These are phyloP conservation scores for Drosophila kokeensis DNA, from an alignment of 2,888 invertebrate genomes.

Conservation along the genomic window DNA sequence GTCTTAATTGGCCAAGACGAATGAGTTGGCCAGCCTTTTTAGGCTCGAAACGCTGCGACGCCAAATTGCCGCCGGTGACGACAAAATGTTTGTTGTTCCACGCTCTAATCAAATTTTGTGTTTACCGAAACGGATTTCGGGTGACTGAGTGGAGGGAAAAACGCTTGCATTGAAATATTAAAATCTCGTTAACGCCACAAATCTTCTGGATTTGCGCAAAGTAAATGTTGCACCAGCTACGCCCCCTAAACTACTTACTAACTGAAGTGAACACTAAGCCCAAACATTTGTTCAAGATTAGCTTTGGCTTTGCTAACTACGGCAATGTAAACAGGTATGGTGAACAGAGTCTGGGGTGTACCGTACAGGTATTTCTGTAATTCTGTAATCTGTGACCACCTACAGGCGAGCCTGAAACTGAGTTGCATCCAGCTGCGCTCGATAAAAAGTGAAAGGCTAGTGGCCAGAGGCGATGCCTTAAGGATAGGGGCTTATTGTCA, in stretches of 20 bases:
- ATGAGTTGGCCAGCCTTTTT: slow-evolving; percentile 55
- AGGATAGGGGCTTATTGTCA: slow-evolving; percentile 48
- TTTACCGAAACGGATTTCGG: slow-evolving; percentile 2
- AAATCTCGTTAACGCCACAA: slow-evolving; percentile 63
- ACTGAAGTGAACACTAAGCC: slow-evolving; percentile 35
- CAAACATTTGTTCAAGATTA: slow-evolving; percentile 61
- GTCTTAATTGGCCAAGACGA: slow-evolving; percentile 71
- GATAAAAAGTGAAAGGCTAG: slow-evolving; percentile 67
- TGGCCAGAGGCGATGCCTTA: slow-evolving; percentile 12
- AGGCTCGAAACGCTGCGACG: slow-evolving; percentile 33
- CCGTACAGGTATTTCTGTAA: slow-evolving; percentile 22
- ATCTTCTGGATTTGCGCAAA: slow-evolving; percentile 61
- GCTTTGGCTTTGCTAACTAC: slow-evolving; percentile 20
- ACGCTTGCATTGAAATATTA: slow-evolving; percentile 33
- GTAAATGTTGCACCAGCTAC: slow-evolving; percentile 53
- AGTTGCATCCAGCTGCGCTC: slow-evolving; percentile 46
- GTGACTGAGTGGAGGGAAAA: background rate
- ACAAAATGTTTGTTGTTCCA: slow-evolving; percentile 46
- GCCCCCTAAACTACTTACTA: slow-evolving; percentile 41
- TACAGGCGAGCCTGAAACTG: slow-evolving; percentile 15
- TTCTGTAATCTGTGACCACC: slow-evolving; percentile 53
- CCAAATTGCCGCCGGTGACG: slow-evolving; percentile 35
- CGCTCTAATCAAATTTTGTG: slow-evolving; percentile 54
- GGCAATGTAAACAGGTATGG: slow-evolving; percentile 32
- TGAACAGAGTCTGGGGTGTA: background rate